Base-by-base conservation (phyloP, 2,113 vertebrate genomes). In the Hippocampus mohnikei region DNA sequence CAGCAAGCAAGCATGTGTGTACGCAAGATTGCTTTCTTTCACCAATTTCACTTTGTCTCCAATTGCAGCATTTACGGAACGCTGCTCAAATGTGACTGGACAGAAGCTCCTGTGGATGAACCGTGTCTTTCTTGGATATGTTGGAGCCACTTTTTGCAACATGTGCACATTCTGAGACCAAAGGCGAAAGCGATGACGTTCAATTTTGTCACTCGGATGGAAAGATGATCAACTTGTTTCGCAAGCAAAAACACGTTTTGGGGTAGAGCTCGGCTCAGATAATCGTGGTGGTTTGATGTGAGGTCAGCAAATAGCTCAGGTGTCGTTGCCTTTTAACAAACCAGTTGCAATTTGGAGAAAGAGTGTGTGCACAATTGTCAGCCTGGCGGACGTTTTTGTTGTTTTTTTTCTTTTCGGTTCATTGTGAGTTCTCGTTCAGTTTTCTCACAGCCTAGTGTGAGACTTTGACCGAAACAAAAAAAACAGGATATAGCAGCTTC, bases 41-140 rank as follows among this genome's bases (percentile, higher is more conserved):
- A 12, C 67, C 70, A 48, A 74, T 80, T 79, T 50, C 74, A 59
- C 46, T 79, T 71, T 72, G 73, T 69, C 79, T 74, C 65, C 81
- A 82, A 80, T 72, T 82, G 81, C 77, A 80, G 85, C 75, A 82
- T 82, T 83, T 81, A 61, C 71, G 85, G 77, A 82, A 87, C 83
- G 84, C 78, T 67, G 70, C 55, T 59, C 63, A 70, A 81, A 73
- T 74, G 74, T 56, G 40, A 41, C 33, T 41, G 61, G 40, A 82
- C 87, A 86, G 74, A 78, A 67, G 69, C 77, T 71, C 64, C 37
- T 76, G 74, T 81, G 73, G 67, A 66, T 29, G 44, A 83, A 81
- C 59, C 77, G 61, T 65, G 73, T 80, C 53, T 69, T 69, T 66
- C 25, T 7, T 18, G 52, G 42, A 44, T 37, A 37, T 37, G 33